Evolutionary conservation across 2,797 vertebrate species (phyloP).

Genomic region (Artibeus jamaicensis): DNA sequence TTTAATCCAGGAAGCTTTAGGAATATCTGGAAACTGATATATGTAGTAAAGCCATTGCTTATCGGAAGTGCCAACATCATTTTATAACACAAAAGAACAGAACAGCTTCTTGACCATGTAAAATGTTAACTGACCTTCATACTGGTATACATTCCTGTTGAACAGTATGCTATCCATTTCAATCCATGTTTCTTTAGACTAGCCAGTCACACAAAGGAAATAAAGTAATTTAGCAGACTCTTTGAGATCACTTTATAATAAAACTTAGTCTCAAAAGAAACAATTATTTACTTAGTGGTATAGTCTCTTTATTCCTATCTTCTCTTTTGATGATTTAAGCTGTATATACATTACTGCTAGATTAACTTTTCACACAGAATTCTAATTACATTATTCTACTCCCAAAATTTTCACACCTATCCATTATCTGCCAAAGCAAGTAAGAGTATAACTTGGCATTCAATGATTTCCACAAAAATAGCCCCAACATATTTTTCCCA

Average conservation of each 20-base stretch:
- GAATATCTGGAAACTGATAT: background rate
- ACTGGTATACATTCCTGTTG: background rate
- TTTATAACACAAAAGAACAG: background rate
- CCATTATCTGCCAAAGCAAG: background rate
- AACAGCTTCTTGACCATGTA: background rate
- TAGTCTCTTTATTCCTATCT: slow-evolving; percentile 12
- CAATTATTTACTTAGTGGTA: background rate
- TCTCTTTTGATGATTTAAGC: slow-evolving; percentile 21
- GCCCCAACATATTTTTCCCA: background rate
- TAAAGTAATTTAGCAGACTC: slow-evolving; percentile 8
- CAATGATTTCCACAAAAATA: slow-evolving; percentile 28
- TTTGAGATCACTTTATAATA: background rate
- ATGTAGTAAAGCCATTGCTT: background rate
- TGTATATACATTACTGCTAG: background rate
- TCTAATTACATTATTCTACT: slow-evolving; percentile 23
- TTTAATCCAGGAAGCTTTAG: slow-evolving; percentile 2
- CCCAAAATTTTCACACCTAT: background rate
- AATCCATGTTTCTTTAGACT: background rate
- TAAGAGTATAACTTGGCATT: background rate
- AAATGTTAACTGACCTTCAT: background rate
- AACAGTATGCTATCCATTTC: slow-evolving; percentile 5
- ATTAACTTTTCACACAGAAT: slow-evolving; percentile 51
- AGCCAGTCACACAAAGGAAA: background rate
- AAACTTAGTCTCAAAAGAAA: background rate
- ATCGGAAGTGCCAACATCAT: slow-evolving; percentile 6